A percentile compares a stretch with the other conserved stretches of the same genome.
phyloP scores from a whole-genome alignment of 2,888 invertebrate species.

The Aplocera efformata region DNA sequence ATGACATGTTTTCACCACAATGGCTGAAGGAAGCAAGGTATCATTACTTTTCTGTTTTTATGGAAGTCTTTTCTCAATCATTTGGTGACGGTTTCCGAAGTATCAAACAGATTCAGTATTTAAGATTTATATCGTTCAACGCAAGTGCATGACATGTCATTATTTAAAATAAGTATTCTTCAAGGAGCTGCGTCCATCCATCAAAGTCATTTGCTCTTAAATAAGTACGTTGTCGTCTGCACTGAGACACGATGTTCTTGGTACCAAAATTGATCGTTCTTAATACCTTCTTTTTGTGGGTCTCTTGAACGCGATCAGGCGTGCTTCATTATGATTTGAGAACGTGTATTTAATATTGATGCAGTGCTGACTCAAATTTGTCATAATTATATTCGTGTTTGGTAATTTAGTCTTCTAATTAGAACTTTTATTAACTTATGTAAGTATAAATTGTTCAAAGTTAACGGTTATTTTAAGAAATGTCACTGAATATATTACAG shows the following conservation, averaged over 20 bases:
- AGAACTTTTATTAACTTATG: constrained; percentile 11
- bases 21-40: constrained; percentile 13
- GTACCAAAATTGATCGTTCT: constrained; percentile 24
- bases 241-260: constrained; percentile 19
- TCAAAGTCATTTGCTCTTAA: constrained; percentile 39
- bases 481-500: constrained; percentile 4
- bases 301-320: constrained; percentile 10
- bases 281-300: constrained; percentile 18
- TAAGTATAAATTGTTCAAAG: constrained; percentile 8
- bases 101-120: constrained; percentile 25
- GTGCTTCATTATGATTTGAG: constrained; percentile 20
- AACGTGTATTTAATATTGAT: constrained; percentile 8
- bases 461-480: constrained; percentile 10
- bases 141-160: constrained; percentile 34
- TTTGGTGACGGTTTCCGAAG: constrained; percentile 30
- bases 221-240: constrained; percentile 21
- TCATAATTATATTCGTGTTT: constrained; percentile 8
- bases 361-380: constrained; percentile 12
- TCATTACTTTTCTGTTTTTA: constrained; percentile 16
- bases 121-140: constrained; percentile 25
- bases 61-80: constrained; percentile 29
- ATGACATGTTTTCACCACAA: constrained; percentile 1
- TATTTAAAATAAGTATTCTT: constrained; percentile 37
- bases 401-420: constrained; percentile 10
- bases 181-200: constrained; percentile 34